Evolutionary conservation across 2,888 invertebrate genomes (phyloP), one percentile per base, ranked within the genome.

Genomic region (Napeogenes sylphis): DNA sequence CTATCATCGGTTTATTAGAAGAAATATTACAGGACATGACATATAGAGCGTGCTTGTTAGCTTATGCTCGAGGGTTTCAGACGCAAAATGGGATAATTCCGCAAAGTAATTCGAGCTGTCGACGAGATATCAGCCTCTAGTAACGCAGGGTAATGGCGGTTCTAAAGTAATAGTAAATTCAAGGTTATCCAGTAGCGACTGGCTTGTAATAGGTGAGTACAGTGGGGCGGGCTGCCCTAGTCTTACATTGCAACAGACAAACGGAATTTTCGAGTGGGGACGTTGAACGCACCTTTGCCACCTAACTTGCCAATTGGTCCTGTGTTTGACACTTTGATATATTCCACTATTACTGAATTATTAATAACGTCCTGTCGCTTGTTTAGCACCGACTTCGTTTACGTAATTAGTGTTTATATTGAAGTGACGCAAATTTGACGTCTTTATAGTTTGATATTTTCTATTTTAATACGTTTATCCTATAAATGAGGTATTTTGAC

Each of bases 131-230:
- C 85, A 83, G 86, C 85, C 84, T 70, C 79, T 83, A 81, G 87
- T 87, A 85, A 84, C 84, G 78, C 74, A 68, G 76, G 70, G 79
- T 85, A 85, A 86, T 86, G 78, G 64, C 56, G 64, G 63, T 67
- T 72, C 62, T 71, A 73, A 76, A 82, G 85, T 82, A 84, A 85
- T 83, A 87, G 80, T 68, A 68, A 69, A 72, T 71, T 82, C 88
- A 89, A 90, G 89, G 87, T 74, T 89, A 81, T 83, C 78, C 88
- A 68, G 89, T 90, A 90, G 90, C 90, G 84, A 81, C 71, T 74
- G 82, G 78, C 53, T 55, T 58, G 74, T 88, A 86, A 87, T 88
- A 85, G 87, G 85, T 83, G 82, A 85, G 82, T 80, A 75, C 71
- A 73, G 72, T 72, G 79, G 85, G 90, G 90, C 89, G 89, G 87